Percentiles rank a stretch among this genome's conserved stretches.
These are phyloP conservation scores for Steinernema hermaphroditum DNA, from an alignment of 2,888 invertebrate genomes.

Conservation along the genomic window DNA sequence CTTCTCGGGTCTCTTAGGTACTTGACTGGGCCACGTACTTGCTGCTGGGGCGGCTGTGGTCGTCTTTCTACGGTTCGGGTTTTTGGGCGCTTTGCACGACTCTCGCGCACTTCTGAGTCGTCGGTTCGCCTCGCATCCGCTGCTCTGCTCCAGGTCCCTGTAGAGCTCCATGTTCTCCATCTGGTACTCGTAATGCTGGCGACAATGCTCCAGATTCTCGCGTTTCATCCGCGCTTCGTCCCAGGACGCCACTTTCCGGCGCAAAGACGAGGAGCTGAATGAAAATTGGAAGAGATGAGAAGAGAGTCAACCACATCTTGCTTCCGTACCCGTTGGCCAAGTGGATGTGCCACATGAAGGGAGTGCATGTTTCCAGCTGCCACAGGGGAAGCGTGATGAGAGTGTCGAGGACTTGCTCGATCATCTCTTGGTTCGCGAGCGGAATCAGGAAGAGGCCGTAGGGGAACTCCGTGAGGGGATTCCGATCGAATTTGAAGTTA, in stretches of 20 bases:
- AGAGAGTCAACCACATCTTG: background rate
- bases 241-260: conserved; percentile 49
- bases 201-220: conserved; percentile 52
- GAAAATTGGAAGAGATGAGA: too few species aligned
- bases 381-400: conserved; percentile 57
- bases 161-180: conserved; percentile 54
- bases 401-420: conserved; percentile 38
- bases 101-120: conserved; percentile 38
- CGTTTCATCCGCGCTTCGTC: conserved; percentile 47
- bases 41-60: too few species aligned
- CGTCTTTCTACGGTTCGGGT: background rate
- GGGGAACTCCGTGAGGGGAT: conserved; percentile 41
- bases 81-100: conserved; percentile 25
- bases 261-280: conserved; percentile 48
- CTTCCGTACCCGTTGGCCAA: conserved; percentile 48
- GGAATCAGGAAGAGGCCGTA: conserved; percentile 42
- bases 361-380: conserved; percentile 58
- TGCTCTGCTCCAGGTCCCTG: conserved; percentile 41
- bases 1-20: too few species aligned
- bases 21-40: too few species aligned
- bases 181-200: conserved; percentile 55
- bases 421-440: conserved; percentile 32
- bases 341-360: conserved; percentile 59
- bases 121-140: conserved; percentile 44
- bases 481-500: conserved; percentile 39